A percentile compares a stretch with the other conserved stretches of the same genome.
Conservation (phyloP, 2,113 vertebrate species). For the Sinocyclocheilus rhinocerous region DNA sequence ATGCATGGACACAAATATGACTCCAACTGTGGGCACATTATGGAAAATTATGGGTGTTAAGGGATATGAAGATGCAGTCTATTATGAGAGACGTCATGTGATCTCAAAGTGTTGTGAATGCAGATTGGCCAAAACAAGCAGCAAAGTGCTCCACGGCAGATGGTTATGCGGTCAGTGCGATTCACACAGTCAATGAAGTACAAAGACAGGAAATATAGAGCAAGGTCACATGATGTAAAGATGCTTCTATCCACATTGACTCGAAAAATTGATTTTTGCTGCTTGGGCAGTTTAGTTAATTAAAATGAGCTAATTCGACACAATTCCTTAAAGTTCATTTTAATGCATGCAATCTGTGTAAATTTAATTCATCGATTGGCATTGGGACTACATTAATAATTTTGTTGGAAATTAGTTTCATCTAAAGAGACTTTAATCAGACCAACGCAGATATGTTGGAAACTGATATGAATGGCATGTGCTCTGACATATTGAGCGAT, state of each 20-base stretch:
- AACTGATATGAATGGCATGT: not conserved
- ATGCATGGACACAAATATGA: not conserved
- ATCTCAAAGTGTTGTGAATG: not conserved
- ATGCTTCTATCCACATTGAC: not conserved
- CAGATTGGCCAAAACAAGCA: constrained; percentile 19
- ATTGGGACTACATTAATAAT: not conserved
- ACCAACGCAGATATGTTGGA: not conserved
- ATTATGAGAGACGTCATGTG: not conserved
- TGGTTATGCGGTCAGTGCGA: not conserved
- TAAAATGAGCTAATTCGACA: constrained; percentile 16
- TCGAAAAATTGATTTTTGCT: constrained; percentile 2
- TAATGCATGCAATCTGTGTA: not conserved
- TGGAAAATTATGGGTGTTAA: constrained; percentile 26
- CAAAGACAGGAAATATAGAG: not conserved
- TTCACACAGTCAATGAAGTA: not conserved
- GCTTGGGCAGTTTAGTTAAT: constrained; percentile 27
- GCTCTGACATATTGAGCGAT: not conserved
- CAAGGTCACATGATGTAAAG: not conserved
- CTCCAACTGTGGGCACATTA: constrained; percentile 8
- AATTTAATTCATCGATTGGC: not conserved
- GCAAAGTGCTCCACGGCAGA: not conserved
- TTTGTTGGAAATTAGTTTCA: not conserved
- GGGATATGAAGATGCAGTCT: constrained; percentile 13
- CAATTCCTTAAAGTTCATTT: constrained; percentile 16
- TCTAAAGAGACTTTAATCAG: not conserved